Conservation (phyloP, 2,888 invertebrate species). For the Lamellibrachia columna region DNA sequence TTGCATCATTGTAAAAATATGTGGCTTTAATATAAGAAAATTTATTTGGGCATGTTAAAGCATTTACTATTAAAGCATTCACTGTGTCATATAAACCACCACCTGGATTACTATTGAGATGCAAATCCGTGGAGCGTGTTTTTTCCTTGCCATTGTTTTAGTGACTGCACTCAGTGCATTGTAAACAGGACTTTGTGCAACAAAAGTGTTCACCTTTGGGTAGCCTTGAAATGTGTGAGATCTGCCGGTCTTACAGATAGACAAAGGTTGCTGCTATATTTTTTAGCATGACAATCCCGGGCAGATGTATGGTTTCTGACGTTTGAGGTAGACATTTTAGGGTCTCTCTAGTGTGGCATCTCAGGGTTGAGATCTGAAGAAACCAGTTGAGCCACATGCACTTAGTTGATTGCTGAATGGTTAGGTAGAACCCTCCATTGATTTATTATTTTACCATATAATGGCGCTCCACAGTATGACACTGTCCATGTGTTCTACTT, state of each 20-base stretch:
- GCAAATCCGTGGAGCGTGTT: background rate
- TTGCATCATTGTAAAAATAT: background rate
- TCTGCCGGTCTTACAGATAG: background rate
- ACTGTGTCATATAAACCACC: background rate
- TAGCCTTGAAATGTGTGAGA: background rate
- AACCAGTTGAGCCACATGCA: background rate
- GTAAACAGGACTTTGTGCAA: background rate
- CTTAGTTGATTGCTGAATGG: background rate
- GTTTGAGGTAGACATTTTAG: background rate
- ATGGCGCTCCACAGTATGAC: too few relatives aligned
- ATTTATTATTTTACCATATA: too few relatives aligned
- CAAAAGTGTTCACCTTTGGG: background rate
- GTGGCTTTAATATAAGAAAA: background rate
- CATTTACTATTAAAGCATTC: background rate
- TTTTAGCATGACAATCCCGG: background rate
- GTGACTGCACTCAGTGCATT: background rate
- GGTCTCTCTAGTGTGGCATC: background rate
- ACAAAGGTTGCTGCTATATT: background rate
- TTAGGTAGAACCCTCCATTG: too few relatives aligned
- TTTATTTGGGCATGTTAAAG: background rate
- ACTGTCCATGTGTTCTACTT: too few relatives aligned
- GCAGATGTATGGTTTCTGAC: background rate
- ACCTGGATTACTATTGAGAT: background rate
- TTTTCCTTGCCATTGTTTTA: slow-evolving; percentile 5
- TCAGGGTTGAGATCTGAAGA: background rate